Base-by-base conservation (phyloP, 1,140 invertebrate genomes). In the Ceratoteleas bidentatus region DNA sequence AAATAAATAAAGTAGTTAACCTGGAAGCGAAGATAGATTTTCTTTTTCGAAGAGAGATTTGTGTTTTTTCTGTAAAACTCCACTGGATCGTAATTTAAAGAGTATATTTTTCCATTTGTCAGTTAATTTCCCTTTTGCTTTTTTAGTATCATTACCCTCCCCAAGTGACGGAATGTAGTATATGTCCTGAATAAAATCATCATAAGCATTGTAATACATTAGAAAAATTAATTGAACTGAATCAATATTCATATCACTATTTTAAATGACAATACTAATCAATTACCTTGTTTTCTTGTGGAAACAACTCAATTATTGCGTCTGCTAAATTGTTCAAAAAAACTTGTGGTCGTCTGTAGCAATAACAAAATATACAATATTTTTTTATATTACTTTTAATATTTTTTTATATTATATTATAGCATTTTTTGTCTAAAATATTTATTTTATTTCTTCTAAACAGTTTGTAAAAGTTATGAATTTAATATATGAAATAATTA, bases 51-150 rank as follows among this genome's bases (percentile, higher is more conserved):
- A n/a, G 50, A 24, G 6, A 8, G 15, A 4, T 36, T 61, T 49
- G 16, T 33, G 38, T 14, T 58, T 69, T 47, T 62, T 62, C 16
- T 47, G 10, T 16, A 69, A 32, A 13, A 69, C 16, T 15, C 54
- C 54, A 50, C 53, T 34, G 6, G 40, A 15, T 49, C 65, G 9
- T 38, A 69, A 38, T 49, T 43, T 34, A 16, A 47, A 58, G 10
- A 66, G 11, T 10, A 66, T 45, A 47, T 60, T 66, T 36, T 49
- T 45, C 72, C 72, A 75, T 36, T 75, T 75, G 15, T 75, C 56
- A 9, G 52, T n/a, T 1, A 75, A 14, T 36, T 75, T 75, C 3
- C 72, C 72, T 60, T 75, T 75, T 0, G 54, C 14, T 38, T 75
- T 75, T 49, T 75, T 75, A 16, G 15, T 56, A 14, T 43, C 34